Percentiles rank a stretch among this genome's conserved stretches.
These are phyloP conservation scores for Gavia stellata DNA, from an alignment of 2,113 vertebrate species.

Conservation along the genomic window DNA sequence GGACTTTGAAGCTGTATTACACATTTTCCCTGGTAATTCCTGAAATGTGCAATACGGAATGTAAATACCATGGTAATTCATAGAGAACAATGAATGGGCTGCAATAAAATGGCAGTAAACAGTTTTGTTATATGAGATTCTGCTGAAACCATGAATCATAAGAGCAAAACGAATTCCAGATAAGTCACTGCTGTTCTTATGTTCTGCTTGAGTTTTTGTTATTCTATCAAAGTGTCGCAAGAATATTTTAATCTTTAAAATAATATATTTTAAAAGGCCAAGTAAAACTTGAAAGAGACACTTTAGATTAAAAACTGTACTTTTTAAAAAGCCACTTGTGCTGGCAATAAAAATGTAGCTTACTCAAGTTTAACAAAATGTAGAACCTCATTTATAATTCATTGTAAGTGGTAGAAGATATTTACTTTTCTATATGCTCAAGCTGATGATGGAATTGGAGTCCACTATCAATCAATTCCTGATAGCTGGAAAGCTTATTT, in stretches of 20 bases:
- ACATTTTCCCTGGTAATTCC: neutral
- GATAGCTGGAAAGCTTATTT: neutral
- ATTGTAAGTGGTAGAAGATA: neutral
- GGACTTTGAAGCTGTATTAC: neutral
- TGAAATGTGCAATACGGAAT: neutral
- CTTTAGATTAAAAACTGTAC: neutral
- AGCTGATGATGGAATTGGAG: neutral
- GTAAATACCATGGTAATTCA: neutral
- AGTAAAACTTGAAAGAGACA: neutral
- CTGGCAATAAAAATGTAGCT: neutral
- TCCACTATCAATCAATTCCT: neutral
- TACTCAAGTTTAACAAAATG: neutral
- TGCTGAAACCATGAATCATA: neutral
- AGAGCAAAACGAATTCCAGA: neutral
- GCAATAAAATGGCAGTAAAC: neutral
- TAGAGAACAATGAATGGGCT: neutral
- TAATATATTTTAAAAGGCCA: neutral
- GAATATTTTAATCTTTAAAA: neutral
- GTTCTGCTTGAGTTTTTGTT: neutral
- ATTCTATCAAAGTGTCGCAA: neutral
- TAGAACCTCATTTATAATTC: neutral
- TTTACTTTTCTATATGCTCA: slow-evolving; percentile 2
- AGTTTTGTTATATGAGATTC: neutral
- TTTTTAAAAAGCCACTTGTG: neutral
- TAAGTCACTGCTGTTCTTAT: neutral